These are phyloP conservation scores for Pangasius sanitwongsei DNA, from an alignment of 2,797 vertebrate genomes.

Conservation along the genomic window DNA sequence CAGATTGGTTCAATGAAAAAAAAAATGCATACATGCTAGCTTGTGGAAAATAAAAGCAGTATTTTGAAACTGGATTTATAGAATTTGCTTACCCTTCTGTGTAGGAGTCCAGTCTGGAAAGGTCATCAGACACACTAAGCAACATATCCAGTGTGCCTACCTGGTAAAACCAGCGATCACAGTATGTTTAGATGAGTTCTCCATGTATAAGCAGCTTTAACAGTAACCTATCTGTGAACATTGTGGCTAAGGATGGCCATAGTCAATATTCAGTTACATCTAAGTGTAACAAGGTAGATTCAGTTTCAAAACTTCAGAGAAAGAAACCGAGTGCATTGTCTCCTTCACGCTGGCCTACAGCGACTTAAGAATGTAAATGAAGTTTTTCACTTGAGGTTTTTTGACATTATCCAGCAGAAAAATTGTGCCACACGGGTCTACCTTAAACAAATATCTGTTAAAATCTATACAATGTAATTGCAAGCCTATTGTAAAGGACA, in stretches of 20 bases:
- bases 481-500: conserved; percentile 31
- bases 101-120: conserved; percentile 86
- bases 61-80: not conserved
- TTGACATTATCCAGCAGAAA: not conserved
- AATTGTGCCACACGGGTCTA: not conserved
- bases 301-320: conserved; percentile 9
- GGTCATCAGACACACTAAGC: conserved; percentile 88
- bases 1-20: not conserved
- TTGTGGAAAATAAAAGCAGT: not conserved
- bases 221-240: not conserved
- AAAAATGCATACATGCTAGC: not conserved
- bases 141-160: conserved; percentile 93
- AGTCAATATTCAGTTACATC: conserved; percentile 19
- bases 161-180: conserved; percentile 64
- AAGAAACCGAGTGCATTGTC: not conserved
- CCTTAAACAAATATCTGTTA: not conserved
- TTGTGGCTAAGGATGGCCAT: not conserved
- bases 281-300: conserved; percentile 10
- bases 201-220: not conserved
- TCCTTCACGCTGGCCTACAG: not conserved
- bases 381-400: not conserved
- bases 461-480: not conserved
- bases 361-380: not conserved
- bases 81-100: conserved; percentile 85
- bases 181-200: not conserved